Percentiles rank a stretch among this genome's conserved stretches.
These are phyloP conservation scores for Cariama cristata DNA, from an alignment of 2,113 vertebrate genomes.

Conservation along the genomic window DNA sequence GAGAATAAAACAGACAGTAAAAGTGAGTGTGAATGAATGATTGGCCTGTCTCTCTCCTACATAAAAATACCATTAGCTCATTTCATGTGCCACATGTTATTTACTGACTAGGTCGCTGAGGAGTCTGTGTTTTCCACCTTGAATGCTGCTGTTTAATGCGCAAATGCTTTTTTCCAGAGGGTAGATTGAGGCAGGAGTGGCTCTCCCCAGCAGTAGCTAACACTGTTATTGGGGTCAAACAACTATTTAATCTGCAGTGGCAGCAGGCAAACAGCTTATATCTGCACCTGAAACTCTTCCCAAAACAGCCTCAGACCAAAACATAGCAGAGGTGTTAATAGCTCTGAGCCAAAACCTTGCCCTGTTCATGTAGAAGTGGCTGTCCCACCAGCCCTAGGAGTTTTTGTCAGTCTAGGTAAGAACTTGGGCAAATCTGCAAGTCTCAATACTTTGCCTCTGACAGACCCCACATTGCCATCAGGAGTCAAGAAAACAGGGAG, in stretches of 20 bases:
- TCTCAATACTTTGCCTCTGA: not conserved
- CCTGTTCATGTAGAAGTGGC: not conserved
- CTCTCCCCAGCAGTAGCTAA: not conserved
- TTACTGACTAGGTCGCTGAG: not conserved
- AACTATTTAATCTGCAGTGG: not conserved
- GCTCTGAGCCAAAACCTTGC: not conserved
- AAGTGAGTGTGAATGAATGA: slow-evolving; percentile 34
- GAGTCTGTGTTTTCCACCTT: not conserved
- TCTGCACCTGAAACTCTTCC: not conserved
- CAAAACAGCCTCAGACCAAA: not conserved
- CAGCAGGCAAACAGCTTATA: not conserved
- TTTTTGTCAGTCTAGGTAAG: not conserved
- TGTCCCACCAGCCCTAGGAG: not conserved
- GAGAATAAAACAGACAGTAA: slow-evolving; percentile 36
- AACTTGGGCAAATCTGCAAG: not conserved
- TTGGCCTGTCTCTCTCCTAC: not conserved
- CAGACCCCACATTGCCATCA: not conserved
- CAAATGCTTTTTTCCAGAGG: not conserved
- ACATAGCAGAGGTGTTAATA: not conserved
- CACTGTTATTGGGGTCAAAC: not conserved
- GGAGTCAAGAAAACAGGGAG: not conserved
- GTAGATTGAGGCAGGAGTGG: not conserved
- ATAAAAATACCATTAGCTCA: slow-evolving; percentile 61
- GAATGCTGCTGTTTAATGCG: not conserved
- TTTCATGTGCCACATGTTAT: slow-evolving; percentile 29